These are phyloP conservation scores for Hylaeus volcanicus DNA, from an alignment of 1,140 invertebrate genomes.

Conservation along the genomic window DNA sequence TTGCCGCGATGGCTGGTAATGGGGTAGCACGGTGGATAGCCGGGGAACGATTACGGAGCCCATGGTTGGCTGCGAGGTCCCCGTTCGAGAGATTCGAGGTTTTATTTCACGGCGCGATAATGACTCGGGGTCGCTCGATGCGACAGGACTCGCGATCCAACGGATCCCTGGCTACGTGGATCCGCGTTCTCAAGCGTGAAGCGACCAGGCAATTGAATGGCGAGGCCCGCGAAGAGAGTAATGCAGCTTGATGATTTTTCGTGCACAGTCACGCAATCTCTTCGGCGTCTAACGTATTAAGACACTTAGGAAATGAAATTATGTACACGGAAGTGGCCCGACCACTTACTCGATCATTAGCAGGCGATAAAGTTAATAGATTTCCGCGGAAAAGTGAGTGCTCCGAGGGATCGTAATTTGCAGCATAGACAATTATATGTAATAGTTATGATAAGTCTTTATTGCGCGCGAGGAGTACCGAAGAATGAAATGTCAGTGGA, in stretches of 20 bases:
- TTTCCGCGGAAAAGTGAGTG: neutral
- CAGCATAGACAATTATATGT: neutral
- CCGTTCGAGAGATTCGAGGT: slow-evolving; percentile 2
- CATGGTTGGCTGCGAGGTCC: neutral
- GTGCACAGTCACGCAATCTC: neutral
- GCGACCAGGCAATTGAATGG: neutral
- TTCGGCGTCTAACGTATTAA: neutral
- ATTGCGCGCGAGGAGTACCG: no score
- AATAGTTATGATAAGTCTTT: no score
- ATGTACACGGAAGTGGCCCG: neutral
- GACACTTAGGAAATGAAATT: neutral
- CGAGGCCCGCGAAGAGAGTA: neutral
- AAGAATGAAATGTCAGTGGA: no score
- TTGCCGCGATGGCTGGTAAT: slow-evolving; percentile 13
- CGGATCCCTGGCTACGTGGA: neutral
- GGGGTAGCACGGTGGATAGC: neutral
- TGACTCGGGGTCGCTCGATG: neutral
- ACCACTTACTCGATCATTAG: neutral
- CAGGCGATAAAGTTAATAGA: neutral
- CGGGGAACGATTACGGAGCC: slow-evolving; percentile 6
- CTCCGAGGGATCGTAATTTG: neutral
- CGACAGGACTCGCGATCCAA: neutral
- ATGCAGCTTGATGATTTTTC: neutral
- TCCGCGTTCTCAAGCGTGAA: neutral
- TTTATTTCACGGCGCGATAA: slow-evolving; percentile 8